Base-by-base conservation (phyloP, 2,888 invertebrate genomes). In the Dynastes hyllus region DNA sequence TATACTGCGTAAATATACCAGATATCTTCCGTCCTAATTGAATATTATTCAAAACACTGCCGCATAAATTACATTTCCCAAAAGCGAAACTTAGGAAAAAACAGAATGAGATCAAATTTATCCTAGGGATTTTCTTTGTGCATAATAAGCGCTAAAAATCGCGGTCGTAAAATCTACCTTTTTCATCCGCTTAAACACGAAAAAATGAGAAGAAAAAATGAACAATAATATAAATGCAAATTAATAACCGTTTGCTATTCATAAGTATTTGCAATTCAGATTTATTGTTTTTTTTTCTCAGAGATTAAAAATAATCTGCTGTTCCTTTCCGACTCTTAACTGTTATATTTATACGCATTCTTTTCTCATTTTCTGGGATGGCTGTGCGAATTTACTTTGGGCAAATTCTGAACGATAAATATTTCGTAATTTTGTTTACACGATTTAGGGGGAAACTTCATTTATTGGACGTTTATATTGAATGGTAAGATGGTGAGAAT, bases 261-360 rank as follows among this genome's bases (percentile, higher is more conserved):
- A 80, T 81, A 81, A 69, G 58, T 73, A 82, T 82, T 81, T 82
- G 82, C 82, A 82, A 81, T 81, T 82, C 81, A 81, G 81, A 80
- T 81, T 75, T 61, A 45, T 67, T 67, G 77, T 80, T 73, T 80
- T 76, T 80, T 80, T 77, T 22, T 53, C 67, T 53, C 27, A 16
- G 53, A 32, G 66, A 73, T 77, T 77, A 55, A 61, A 40, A 73
- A 73, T 61, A 73, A 75, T 61, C 50, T 75, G 73, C 61, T 75
- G 27, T 75, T 61, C 50, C 45, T 63, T 75, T 55, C 37, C 40
- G 11, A 9, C 61, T 63, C 27, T 45, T 40, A 22, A 29, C 69
- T 9, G 27, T 40, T 69, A 16, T 51, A 37, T 5, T 5, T 37
- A 22, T 22, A 50, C 45, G 50, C 16, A 58, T 75, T 50, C 61